Conservation (phyloP, 2,113 vertebrate species). For the Salminus brasiliensis region DNA sequence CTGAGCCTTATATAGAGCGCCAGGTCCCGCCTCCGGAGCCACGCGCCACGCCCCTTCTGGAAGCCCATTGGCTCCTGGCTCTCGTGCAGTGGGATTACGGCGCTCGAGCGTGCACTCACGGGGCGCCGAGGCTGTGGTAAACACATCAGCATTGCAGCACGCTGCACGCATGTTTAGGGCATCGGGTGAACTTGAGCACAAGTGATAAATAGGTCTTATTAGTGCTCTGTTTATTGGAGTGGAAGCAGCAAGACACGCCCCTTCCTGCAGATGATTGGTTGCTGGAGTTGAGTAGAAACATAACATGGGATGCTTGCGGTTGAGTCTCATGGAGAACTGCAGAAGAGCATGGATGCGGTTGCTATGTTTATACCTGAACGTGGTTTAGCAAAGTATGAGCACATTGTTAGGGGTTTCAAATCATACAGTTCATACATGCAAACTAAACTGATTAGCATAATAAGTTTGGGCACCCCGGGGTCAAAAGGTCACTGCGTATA, state of each 20-base stretch:
- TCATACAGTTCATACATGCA: no score
- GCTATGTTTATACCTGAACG: no score
- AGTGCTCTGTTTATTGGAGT: neutral
- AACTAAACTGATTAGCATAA: no score
- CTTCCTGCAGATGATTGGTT: conserved; percentile 49
- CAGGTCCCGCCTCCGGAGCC: neutral
- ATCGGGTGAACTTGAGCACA: no score
- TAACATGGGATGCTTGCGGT: neutral
- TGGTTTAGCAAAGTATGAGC: no score
- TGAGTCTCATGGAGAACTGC: no score
- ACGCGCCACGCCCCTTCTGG: neutral
- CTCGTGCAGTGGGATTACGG: neutral
- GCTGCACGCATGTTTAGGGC: neutral
- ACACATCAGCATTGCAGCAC: neutral
- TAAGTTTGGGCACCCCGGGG: no score
- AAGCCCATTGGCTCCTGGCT: neutral
- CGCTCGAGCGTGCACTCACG: neutral
- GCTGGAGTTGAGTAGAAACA: conserved; percentile 38
- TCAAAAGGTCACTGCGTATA: no score
- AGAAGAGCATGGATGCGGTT: no score
- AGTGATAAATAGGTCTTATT: neutral
- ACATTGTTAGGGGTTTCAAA: no score
- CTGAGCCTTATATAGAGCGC: conserved; percentile 56
- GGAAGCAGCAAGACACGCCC: conserved; percentile 49
- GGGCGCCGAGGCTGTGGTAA: neutral